These are phyloP conservation scores for Dendroctonus ponderosae DNA, from an alignment of 1,140 invertebrate genomes.

Conservation along the genomic window DNA sequence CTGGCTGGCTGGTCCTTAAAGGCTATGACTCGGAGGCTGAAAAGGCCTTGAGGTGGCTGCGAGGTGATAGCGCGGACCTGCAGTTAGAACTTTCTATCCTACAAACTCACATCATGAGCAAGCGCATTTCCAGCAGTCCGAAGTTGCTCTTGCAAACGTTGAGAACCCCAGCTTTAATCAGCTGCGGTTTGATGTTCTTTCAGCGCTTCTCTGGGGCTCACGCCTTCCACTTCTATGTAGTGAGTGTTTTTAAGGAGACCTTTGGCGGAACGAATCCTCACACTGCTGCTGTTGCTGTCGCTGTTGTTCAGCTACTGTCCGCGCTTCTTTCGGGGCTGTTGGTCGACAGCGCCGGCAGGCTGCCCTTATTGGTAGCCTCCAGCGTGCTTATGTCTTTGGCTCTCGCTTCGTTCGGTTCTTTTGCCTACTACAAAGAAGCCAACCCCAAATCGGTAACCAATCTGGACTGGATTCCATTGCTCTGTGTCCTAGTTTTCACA, in stretches of 20 bases:
- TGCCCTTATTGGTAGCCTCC: slow-evolving; percentile 75
- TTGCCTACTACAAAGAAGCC: slow-evolving; percentile 69
- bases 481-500: slow-evolving; percentile 79
- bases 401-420: slow-evolving; percentile 75
- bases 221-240: slow-evolving; percentile 80
- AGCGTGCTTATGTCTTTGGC: slow-evolving; percentile 80
- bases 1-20: slow-evolving; percentile 72
- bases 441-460: slow-evolving; percentile 54
- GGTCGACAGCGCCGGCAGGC: slow-evolving; percentile 74
- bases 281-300: slow-evolving; percentile 74
- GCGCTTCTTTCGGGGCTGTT: slow-evolving; percentile 75
- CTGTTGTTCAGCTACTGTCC: slow-evolving; percentile 74
- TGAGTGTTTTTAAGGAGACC: slow-evolving; percentile 74
- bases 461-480: slow-evolving; percentile 72
- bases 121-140: slow-evolving; percentile 42
- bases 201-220: slow-evolving; percentile 79
- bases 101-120: slow-evolving; percentile 63
- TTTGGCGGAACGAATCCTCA: slow-evolving; percentile 79
- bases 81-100: slow-evolving; percentile 67
- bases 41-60: slow-evolving; percentile 71
- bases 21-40: slow-evolving; percentile 76
- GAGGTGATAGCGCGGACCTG: slow-evolving; percentile 71
- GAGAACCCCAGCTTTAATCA: slow-evolving; percentile 69
- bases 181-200: slow-evolving; percentile 82
- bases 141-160: slow-evolving; percentile 40